phyloP scores from a whole-genome alignment of 2,797 vertebrate species.

The Pangasius sanitwongsei region DNA sequence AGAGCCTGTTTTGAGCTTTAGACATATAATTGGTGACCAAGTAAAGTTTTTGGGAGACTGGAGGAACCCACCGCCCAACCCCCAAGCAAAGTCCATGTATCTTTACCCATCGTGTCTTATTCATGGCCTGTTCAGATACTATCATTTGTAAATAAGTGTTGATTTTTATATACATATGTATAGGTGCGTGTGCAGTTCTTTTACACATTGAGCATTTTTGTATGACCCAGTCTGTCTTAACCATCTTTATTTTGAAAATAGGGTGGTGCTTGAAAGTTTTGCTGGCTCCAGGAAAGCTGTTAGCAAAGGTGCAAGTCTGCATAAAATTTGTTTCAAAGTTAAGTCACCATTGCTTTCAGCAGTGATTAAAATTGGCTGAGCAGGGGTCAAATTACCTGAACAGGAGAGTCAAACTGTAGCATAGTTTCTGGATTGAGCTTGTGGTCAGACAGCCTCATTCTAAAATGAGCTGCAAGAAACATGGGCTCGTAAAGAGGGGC shows the following conservation, averaged over 20 bases:
- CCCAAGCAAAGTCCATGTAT: constrained; percentile 49
- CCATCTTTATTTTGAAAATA: constrained; percentile 47
- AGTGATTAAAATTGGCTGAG: neutral
- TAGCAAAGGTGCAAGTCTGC: neutral
- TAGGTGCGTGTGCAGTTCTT: constrained; percentile 76
- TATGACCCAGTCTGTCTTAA: constrained; percentile 68
- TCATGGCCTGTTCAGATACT: constrained; percentile 63
- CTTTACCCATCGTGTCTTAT: constrained; percentile 53
- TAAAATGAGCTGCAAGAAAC: constrained; percentile 4
- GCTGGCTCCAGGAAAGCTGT: constrained; percentile 28
- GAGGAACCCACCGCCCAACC: neutral
- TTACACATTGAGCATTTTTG: constrained; percentile 71
- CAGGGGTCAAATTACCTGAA: neutral
- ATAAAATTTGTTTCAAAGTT: constrained; percentile 11
- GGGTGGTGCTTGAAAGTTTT: constrained; percentile 26
- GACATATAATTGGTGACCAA: constrained; percentile 59
- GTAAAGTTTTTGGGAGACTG: constrained; percentile 58
- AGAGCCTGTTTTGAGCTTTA: constrained; percentile 52
- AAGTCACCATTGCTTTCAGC: neutral
- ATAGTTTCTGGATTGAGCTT: constrained; percentile 6
- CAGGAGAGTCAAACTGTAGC: constrained; percentile 3
- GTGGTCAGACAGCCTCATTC: neutral
- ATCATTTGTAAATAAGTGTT: constrained; percentile 78
- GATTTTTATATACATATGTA: constrained; percentile 77
- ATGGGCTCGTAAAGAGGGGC: neutral